Base-by-base conservation (phyloP, 2,797 vertebrate genomes). In the Enteromius unitaeniatus region DNA sequence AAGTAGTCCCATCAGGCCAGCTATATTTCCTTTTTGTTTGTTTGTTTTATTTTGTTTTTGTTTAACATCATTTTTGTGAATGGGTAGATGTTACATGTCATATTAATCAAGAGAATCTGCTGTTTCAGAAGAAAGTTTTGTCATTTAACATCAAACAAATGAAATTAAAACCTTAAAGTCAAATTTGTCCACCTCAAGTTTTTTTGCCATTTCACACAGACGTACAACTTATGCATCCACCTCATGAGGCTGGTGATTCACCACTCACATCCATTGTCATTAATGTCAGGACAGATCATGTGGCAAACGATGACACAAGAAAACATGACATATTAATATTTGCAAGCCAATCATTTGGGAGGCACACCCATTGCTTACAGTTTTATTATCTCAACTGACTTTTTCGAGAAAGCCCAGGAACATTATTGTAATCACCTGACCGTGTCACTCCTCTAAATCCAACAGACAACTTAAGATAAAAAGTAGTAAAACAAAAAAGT, bases 251-350 rank as follows among this genome's bases (percentile, higher is more conserved):
- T 17, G 68, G 42, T 47, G 69, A 72, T 72, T 49, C 72, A 23
- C 49, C 31, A 3, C 3, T 55, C 6, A n/a, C 49, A 53, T 53
- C 19, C 49, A 23, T 37, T 75, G 49, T 75, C 31, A 75, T 34
- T 53, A 34, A 74, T 37, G 11, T 55, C 76, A 62, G 23, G 65
- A 70, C 23, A 13, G 73, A 77, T 83, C 65, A 26, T 78, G 82
- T 70, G 40, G 26, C 74, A 58, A 17, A 78, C 9, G 3, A 68
- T 78, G 40, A 83, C 64, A 70, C 19, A 70, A 83, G 51, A 70
- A 60, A 47, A 64, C 70, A 31, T 60, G 49, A 69, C 31, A 80
- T 55, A 55, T 76, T 76, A 11, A 55, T 76, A 26, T 80, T 80
- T 70, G 42, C 78, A 70, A 5, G 28, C 9, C 4, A 23, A n/a